Conservation (phyloP, 2,113 vertebrate genomes). For the Pimephales promelas region DNA sequence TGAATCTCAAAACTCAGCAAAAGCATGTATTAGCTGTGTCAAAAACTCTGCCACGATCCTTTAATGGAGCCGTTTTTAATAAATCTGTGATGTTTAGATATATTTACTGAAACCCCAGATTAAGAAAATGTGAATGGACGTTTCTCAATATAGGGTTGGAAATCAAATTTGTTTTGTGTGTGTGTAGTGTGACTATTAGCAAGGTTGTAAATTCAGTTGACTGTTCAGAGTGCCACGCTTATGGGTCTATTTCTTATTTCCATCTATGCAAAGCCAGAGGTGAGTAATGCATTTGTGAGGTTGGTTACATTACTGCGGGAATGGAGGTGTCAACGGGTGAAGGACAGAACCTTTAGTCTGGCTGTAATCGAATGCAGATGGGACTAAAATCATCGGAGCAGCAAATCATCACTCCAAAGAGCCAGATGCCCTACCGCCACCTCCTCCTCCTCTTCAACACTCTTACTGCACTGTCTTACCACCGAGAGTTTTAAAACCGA, state of each 20-base stretch:
- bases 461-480: constrained; percentile 69
- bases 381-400: constrained; percentile 94
- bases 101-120: background rate
- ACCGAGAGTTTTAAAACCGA: constrained; percentile 60
- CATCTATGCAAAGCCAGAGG: constrained; percentile 53
- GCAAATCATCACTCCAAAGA: constrained; percentile 90
- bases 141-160: background rate
- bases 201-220: constrained; percentile 17
- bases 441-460: constrained; percentile 51
- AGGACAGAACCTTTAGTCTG: constrained; percentile 89
- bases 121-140: background rate
- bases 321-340: constrained; percentile 91
- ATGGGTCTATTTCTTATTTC: constrained; percentile 40
- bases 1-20: background rate
- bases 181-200: background rate
- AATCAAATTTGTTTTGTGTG: background rate
- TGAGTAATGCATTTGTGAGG: constrained; percentile 77
- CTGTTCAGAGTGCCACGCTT: background rate
- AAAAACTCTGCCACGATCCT: background rate
- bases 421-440: constrained; percentile 56
- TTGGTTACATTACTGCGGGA: constrained; percentile 74
- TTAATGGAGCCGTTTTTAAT: background rate
- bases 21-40: background rate
- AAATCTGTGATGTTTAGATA: background rate
- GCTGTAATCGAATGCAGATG: constrained; percentile 96